Percentiles rank a stretch among this genome's conserved stretches.
phyloP scores from a whole-genome alignment of 2,113 vertebrate species.

The Entomyzon cyanotis region DNA sequence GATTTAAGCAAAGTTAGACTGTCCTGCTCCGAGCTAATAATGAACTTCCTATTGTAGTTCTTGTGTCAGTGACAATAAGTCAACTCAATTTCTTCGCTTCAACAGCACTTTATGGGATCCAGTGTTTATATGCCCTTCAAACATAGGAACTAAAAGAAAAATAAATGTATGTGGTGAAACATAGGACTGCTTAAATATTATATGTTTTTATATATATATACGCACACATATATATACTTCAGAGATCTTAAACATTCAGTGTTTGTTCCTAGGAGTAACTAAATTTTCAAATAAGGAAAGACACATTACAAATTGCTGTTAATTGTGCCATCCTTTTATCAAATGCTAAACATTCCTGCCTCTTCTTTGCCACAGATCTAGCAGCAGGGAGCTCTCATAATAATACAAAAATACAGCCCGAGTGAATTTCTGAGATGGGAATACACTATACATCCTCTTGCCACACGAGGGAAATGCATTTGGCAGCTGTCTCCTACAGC shows the following conservation, averaged over 20 bases:
- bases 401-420: background rate
- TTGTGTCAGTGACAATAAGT: background rate
- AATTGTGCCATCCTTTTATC: background rate
- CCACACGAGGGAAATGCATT: background rate
- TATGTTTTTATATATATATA: background rate
- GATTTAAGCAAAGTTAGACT: background rate
- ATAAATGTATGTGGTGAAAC: background rate
- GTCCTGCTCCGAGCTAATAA: background rate
- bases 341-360: background rate
- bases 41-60: background rate
- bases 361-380: background rate
- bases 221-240: background rate
- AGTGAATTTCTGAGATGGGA: background rate
- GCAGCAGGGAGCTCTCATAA: background rate
- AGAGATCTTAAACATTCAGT: background rate
- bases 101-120: background rate
- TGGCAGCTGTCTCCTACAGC: conserved; percentile 2
- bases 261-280: background rate
- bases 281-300: background rate
- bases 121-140: background rate
- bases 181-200: background rate
- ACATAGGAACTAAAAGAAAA: background rate
- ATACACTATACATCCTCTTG: background rate
- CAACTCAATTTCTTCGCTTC: background rate
- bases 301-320: background rate